These are phyloP conservation scores for Pachyramphus minor DNA, from an alignment of 2,113 vertebrate species.

Conservation along the genomic window DNA sequence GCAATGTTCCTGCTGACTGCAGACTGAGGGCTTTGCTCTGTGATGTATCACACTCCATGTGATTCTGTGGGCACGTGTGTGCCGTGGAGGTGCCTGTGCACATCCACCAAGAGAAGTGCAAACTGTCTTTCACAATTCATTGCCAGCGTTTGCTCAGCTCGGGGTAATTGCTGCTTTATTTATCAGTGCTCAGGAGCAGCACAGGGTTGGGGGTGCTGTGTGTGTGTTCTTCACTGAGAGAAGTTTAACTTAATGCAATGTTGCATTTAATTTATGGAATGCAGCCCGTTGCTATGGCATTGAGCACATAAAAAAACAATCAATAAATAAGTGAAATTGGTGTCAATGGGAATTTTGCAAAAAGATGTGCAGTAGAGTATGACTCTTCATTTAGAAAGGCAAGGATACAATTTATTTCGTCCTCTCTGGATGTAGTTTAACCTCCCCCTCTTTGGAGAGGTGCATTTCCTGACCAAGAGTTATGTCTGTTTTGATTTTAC, in stretches of 20 bases:
- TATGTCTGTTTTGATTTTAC: conserved; percentile 22
- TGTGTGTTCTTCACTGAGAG: not conserved
- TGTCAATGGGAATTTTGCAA: conserved; percentile 58
- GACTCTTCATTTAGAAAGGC: conserved; percentile 27
- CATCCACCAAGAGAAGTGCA: not conserved
- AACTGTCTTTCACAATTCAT: not conserved
- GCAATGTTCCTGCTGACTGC: not conserved
- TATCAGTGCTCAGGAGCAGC: not conserved
- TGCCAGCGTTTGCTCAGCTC: not conserved
- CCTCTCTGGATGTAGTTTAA: not conserved
- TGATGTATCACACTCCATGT: accelerated
- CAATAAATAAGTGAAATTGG: conserved; percentile 68
- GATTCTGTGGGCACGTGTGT: not conserved
- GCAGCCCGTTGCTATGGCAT: conserved; percentile 51
- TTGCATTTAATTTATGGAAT: conserved; percentile 55
- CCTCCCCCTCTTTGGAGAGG: not conserved
- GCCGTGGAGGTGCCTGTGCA: not conserved
- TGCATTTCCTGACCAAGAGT: not conserved
- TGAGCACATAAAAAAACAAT: conserved; percentile 46
- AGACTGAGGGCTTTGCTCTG: not conserved
- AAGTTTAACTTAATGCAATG: conserved; percentile 54
- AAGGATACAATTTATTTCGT: conserved; percentile 8
- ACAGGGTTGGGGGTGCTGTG: not conserved
- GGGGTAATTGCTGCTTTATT: not conserved
- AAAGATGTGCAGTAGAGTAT: conserved; percentile 11